Evolutionary conservation across 2,888 invertebrate species (phyloP).

Genomic region (Taenaris catops): DNA sequence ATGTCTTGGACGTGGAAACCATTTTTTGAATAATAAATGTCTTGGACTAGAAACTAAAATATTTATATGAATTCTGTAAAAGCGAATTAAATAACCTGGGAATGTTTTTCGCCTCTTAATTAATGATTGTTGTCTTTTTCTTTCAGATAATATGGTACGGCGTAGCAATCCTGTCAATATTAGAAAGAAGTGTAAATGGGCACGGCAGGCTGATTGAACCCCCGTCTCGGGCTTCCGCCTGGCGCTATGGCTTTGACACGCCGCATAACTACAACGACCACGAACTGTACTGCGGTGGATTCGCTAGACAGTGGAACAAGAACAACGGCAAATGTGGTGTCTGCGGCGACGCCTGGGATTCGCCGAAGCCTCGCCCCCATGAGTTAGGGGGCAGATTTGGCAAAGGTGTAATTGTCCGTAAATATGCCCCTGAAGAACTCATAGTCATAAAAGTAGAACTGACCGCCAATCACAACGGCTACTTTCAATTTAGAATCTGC

Average conservation of each 20-base stretch:
- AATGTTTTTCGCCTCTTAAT: no score
- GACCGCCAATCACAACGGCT: slow-evolving; percentile 93
- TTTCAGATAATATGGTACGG: slow-evolving; percentile 63
- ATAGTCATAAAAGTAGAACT: slow-evolving; percentile 89
- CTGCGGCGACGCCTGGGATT: slow-evolving; percentile 92
- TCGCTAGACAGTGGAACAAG: slow-evolving; percentile 88
- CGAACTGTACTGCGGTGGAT: slow-evolving; percentile 93
- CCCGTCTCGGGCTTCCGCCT: slow-evolving; percentile 92
- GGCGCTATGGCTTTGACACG: slow-evolving; percentile 93
- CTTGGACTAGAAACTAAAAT: no score
- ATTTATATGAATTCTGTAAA: no score
- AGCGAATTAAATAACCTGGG: no score
- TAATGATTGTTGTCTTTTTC: slow-evolving; percentile 4
- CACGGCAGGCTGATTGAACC: slow-evolving; percentile 91
- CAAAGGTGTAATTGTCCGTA: slow-evolving; percentile 89
- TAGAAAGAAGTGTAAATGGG: slow-evolving; percentile 60
- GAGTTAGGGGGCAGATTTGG: slow-evolving; percentile 92
- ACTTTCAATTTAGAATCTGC: slow-evolving; percentile 91
- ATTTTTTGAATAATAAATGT: no score
- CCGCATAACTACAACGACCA: slow-evolving; percentile 95
- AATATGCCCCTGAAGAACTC: slow-evolving; percentile 83
- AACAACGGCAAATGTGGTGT: slow-evolving; percentile 93
- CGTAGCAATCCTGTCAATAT: slow-evolving; percentile 40
- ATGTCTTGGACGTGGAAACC: no score
- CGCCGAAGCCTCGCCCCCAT: slow-evolving; percentile 84